Evolutionary conservation across 2,113 vertebrate genomes (phyloP).

Genomic region (Spea multiplicata): DNA sequence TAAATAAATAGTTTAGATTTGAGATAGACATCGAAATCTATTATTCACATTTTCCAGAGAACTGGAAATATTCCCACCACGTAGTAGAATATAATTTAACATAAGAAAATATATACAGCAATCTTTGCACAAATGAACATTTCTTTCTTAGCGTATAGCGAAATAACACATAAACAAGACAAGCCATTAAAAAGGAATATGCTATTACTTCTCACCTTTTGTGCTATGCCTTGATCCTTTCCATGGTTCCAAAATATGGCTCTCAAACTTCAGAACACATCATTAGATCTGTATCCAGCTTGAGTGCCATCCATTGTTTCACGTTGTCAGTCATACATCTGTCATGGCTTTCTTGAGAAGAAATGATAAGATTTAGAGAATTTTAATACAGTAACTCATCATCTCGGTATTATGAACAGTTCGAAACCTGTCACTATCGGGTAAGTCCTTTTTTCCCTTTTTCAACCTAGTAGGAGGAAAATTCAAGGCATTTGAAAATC

Average conservation of each 20-base stretch:
- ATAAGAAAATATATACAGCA: background rate
- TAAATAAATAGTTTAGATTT: background rate
- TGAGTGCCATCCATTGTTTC: slow-evolving; percentile 43
- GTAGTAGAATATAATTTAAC: no score
- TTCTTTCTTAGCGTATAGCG: slow-evolving; percentile 22
- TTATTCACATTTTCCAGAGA: no score
- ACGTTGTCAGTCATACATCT: slow-evolving; percentile 50
- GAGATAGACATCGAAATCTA: background rate
- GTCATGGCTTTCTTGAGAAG: slow-evolving; percentile 40
- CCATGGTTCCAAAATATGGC: slow-evolving; percentile 45
- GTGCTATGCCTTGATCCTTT: slow-evolving; percentile 45
- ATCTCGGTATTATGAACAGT: slow-evolving; percentile 45
- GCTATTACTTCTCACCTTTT: slow-evolving; percentile 40
- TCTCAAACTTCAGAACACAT: slow-evolving; percentile 49
- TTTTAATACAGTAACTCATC: slow-evolving; percentile 49
- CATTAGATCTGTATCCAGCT: slow-evolving; percentile 44
- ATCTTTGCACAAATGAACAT: background rate
- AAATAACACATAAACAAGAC: slow-evolving; percentile 42
- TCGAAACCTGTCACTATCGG: slow-evolving; percentile 44
- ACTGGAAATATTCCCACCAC: no score
- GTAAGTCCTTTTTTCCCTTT: slow-evolving; percentile 34
- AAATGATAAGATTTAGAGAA: slow-evolving; percentile 42
- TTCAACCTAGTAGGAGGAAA: slow-evolving; percentile 46
- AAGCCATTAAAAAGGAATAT: slow-evolving; percentile 35
- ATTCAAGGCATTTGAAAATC: slow-evolving; percentile 48